These are phyloP conservation scores for Tapirus indicus DNA, from an alignment of 2,797 vertebrate species.

Conservation along the genomic window DNA sequence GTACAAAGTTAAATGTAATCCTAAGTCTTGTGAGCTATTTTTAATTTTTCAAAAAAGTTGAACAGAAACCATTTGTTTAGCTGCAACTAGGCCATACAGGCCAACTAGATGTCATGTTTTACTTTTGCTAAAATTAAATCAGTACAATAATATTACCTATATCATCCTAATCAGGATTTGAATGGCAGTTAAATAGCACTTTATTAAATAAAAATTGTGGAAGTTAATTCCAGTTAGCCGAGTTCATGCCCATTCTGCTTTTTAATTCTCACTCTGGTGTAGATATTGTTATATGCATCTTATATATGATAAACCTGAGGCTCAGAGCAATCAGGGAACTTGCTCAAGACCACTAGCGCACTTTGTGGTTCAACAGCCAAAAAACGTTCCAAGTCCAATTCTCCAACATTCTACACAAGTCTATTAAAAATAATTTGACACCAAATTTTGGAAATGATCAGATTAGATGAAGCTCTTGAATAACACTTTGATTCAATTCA, in stretches of 20 bases:
- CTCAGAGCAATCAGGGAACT: background rate
- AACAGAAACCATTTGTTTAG: slow-evolving; percentile 53
- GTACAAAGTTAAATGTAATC: slow-evolving; percentile 55
- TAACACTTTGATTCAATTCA: background rate
- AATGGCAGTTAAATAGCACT: background rate
- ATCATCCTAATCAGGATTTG: slow-evolving; percentile 36
- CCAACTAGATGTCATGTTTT: slow-evolving; percentile 5
- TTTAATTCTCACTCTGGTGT: background rate
- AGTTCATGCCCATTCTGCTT: background rate
- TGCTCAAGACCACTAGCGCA: background rate
- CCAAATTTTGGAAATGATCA: slow-evolving; percentile 11
- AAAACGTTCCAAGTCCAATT: background rate
- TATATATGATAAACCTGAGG: background rate
- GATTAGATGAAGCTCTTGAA: background rate
- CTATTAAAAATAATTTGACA: slow-evolving; percentile 21
- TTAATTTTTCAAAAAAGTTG: background rate
- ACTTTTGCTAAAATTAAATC: slow-evolving; percentile 34
- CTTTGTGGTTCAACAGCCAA: background rate
- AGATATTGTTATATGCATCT: background rate
- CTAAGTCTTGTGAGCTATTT: slow-evolving; percentile 38
- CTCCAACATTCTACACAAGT: background rate
- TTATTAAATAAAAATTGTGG: slow-evolving; percentile 29
- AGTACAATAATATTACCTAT: background rate
- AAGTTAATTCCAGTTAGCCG: background rate
- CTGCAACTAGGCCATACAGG: background rate